A percentile compares a stretch with the other conserved stretches of the same genome.
Evolutionary conservation across 2,888 invertebrate genomes (phyloP).

Genomic region (Villa cingulata): DNA sequence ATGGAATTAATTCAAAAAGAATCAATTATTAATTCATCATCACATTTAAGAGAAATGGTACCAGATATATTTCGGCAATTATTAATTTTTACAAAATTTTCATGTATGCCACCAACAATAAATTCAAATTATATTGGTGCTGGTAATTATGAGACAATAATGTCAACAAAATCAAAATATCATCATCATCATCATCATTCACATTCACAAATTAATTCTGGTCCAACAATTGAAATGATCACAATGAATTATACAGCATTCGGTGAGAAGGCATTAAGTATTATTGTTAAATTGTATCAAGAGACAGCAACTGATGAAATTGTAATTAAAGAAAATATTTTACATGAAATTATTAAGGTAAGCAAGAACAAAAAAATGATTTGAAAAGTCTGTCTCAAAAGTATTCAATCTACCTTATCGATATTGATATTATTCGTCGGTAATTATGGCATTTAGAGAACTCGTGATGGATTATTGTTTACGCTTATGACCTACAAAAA

Average conservation of each 20-base stretch:
- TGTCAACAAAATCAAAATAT: slow-evolving; percentile 17
- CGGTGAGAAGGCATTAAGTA: slow-evolving; percentile 63
- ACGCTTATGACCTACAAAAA: no score
- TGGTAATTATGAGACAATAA: slow-evolving; percentile 11
- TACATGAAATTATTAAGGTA: slow-evolving; percentile 49
- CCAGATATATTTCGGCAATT: slow-evolving; percentile 54
- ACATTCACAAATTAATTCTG: slow-evolving; percentile 19
- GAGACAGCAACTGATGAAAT: slow-evolving; percentile 54
- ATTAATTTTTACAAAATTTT: slow-evolving; percentile 52
- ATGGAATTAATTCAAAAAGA: slow-evolving; percentile 80
- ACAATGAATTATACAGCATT: slow-evolving; percentile 76
- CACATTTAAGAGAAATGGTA: slow-evolving; percentile 48
- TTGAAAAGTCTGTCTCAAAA: no score
- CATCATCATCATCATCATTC: slow-evolving; percentile 7
- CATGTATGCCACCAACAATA: slow-evolving; percentile 48
- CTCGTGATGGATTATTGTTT: no score
- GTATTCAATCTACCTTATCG: no score
- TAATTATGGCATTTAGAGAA: no score
- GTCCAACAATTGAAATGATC: slow-evolving; percentile 51
- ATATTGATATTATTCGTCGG: no score
- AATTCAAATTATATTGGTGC: background rate
- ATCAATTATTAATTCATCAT: slow-evolving; percentile 22
- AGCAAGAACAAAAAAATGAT: no score
- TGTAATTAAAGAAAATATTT: slow-evolving; percentile 56
- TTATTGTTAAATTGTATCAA: slow-evolving; percentile 62